phyloP scores from a whole-genome alignment of 2,797 vertebrate genomes.

The Sebastes iracundus region DNA sequence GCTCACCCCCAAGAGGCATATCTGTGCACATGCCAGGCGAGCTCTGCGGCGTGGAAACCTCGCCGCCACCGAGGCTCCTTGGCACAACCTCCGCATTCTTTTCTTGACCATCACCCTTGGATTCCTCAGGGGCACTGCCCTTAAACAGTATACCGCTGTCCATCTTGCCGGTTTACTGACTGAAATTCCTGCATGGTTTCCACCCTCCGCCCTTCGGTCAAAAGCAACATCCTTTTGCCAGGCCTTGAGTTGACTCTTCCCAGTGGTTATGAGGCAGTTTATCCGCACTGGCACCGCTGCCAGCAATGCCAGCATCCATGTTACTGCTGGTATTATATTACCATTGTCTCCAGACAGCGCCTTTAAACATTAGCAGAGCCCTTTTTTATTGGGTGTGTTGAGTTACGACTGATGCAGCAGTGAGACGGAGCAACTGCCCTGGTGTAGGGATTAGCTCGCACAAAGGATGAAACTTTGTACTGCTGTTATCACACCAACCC shows the following conservation, averaged over 20 bases:
- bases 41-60: slow-evolving; percentile 66
- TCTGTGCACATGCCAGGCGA: slow-evolving; percentile 48
- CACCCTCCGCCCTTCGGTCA: slow-evolving; percentile 71
- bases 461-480: slow-evolving; percentile 48
- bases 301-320: slow-evolving; percentile 61
- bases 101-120: slow-evolving; percentile 74
- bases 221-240: slow-evolving; percentile 56
- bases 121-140: slow-evolving; percentile 76
- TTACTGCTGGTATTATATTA: slow-evolving; percentile 64
- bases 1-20: slow-evolving; percentile 49
- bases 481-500: slow-evolving; percentile 38
- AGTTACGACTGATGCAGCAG: slow-evolving; percentile 67
- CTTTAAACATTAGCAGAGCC: slow-evolving; percentile 71
- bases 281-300: slow-evolving; percentile 43
- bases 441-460: slow-evolving; percentile 60
- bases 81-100: slow-evolving; percentile 73
- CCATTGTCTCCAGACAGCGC: slow-evolving; percentile 75
- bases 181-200: slow-evolving; percentile 72
- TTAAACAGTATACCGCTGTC: slow-evolving; percentile 66
- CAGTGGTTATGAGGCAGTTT: slow-evolving; percentile 64
- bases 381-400: slow-evolving; percentile 71
- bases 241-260: slow-evolving; percentile 52
- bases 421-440: slow-evolving; percentile 56
- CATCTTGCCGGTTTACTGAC: slow-evolving; percentile 67
- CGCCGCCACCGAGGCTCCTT: slow-evolving; percentile 69